A percentile compares a stretch with the other conserved stretches of the same genome.
phyloP scores from a whole-genome alignment of 2,113 vertebrate genomes.

The Camelus bactrianus region DNA sequence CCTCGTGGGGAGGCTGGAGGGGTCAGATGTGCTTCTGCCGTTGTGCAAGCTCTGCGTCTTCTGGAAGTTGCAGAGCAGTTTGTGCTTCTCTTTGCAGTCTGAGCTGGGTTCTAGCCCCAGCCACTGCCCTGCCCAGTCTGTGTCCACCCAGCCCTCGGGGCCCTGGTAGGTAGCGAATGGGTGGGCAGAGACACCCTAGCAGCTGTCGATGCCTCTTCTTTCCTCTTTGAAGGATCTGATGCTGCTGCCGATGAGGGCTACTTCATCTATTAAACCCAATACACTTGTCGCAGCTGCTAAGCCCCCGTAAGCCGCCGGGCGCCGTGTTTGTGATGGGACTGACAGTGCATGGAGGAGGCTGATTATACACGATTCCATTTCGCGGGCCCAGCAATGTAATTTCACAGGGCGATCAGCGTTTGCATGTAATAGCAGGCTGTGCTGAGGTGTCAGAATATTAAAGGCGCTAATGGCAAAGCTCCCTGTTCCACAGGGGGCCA shows the following conservation, averaged over 20 bases:
- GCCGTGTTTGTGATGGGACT: slow-evolving; percentile 92
- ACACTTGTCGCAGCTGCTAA: slow-evolving; percentile 92
- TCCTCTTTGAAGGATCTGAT: slow-evolving; percentile 83
- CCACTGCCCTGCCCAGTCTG: background rate
- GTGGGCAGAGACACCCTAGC: slow-evolving; percentile 77
- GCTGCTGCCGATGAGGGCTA: slow-evolving; percentile 90
- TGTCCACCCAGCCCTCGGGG: background rate
- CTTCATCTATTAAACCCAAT: slow-evolving; percentile 92
- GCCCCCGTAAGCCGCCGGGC: slow-evolving; percentile 90
- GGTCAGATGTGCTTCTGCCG: background rate
- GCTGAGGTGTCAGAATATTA: slow-evolving; percentile 98
- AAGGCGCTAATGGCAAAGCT: slow-evolving; percentile 99
- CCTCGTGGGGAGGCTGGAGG: background rate
- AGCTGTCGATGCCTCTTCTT: slow-evolving; percentile 84
- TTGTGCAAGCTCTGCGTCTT: background rate
- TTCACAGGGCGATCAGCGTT: slow-evolving; percentile 95
- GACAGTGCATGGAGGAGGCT: slow-evolving; percentile 95
- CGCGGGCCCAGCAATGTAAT: slow-evolving; percentile 92
- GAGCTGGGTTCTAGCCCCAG: slow-evolving; percentile 2
- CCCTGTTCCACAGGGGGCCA: slow-evolving; percentile 96
- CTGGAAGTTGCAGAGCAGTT: slow-evolving; percentile 26
- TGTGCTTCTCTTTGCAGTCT: background rate
- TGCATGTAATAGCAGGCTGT: slow-evolving; percentile 94
- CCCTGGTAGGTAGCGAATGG: slow-evolving; percentile 42
- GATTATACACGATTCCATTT: slow-evolving; percentile 95